Conservation (phyloP, 2,888 invertebrate genomes). For the Tupiocoris notatus region DNA sequence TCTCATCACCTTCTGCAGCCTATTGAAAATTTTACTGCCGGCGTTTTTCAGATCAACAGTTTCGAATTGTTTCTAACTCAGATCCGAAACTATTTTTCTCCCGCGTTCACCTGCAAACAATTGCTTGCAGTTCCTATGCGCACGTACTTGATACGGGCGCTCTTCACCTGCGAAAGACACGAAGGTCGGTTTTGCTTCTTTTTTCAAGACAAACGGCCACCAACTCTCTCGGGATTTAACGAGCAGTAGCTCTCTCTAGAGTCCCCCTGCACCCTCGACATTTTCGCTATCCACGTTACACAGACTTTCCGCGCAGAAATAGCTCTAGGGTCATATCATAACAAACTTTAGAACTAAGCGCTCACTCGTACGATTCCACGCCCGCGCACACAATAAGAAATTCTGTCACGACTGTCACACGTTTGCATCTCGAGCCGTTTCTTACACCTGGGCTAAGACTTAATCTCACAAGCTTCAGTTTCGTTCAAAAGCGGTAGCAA, state of each 20-base stretch:
- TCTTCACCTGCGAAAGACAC: neutral
- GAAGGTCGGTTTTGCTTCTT: neutral
- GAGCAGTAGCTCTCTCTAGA: neutral
- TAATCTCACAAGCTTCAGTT: neutral
- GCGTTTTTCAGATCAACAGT: too few species aligned
- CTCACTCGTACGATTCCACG: neutral
- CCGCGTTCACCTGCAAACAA: neutral
- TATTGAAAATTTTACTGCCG: too few species aligned
- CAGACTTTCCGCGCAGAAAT: neutral
- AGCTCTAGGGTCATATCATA: neutral
- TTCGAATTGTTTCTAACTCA: neutral
- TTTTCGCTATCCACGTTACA: neutral
- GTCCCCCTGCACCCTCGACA: neutral
- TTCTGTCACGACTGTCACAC: neutral
- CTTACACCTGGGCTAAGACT: neutral
- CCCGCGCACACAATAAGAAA: neutral
- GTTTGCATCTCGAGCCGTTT: neutral
- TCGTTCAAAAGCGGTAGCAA: neutral
- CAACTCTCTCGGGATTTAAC: slow-evolving; percentile 2
- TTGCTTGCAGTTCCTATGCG: neutral
- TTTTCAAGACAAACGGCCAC: neutral
- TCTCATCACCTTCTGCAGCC: too few species aligned
- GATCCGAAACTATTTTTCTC: neutral
- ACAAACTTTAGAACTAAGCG: neutral
- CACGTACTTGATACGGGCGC: neutral